Base-by-base conservation (phyloP, 2,113 vertebrate genomes). In the Chinchilla lanigera region DNA sequence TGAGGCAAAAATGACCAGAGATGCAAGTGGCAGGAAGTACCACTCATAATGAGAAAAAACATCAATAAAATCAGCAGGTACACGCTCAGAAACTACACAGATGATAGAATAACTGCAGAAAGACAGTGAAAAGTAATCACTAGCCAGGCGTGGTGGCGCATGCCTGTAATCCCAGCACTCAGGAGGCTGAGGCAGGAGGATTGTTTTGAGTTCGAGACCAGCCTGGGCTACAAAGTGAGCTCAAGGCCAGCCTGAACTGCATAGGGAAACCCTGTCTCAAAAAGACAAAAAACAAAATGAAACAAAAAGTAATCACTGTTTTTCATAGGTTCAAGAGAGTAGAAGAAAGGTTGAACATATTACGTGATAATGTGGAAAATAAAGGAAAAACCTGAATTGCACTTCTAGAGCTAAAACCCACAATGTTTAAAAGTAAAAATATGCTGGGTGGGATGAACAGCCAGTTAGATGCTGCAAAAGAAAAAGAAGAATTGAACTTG, bases 401-500 rank as follows among this genome's bases (percentile, higher is more conserved):
- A 44, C n/a, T 94, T 78, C 56, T 86, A 86, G 75, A 90, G 50
- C 54, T 47, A n/a, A 93, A 97, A 90, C 52, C 52, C 73, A 91
- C 13, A 75, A 1, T 50, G 69, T 75, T 93, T 84, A 54, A 86
- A 94, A 90, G 60, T 86, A 75, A 73, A 75, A 73, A 90, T 78
- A 78, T 3, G 16, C 56, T 69, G 58, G 63, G 63, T 77, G 22
- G n/a, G n/a, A 86, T 86, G 81, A 90, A 86, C 11, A 89, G 24
- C 44, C 65, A 19, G 33, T 67, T 89, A 81, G 47, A 89, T 38
- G 88, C 60, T 77, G 26, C 7, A 50, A 58, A 78, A 80, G 33
- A 61, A 91, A 61, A 78, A 52, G 16, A 6, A 78, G 20, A 80
- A 89, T 17, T 60, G 50, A 50, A 35, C 13, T 50, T 61, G 44